Base-by-base conservation (phyloP, 2,797 vertebrate species). In the Pyrocephalus nanus region DNA sequence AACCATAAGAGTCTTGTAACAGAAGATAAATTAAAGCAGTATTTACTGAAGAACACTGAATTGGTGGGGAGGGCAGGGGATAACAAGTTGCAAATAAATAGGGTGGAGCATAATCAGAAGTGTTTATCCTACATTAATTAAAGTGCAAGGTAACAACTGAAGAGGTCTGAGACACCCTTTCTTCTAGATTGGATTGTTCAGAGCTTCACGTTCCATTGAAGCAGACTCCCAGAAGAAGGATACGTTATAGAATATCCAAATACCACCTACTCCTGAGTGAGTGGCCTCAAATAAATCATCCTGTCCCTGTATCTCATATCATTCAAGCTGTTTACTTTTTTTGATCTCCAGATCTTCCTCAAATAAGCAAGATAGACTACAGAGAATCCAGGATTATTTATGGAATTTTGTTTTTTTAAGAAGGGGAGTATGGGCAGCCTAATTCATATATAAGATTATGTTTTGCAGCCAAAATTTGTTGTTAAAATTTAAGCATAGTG, bases 101-200 rank as follows among this genome's bases (percentile, higher is more conserved):
- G 23, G 21, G 38, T 77, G 53, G 27, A 77, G 57, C 45, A 32
- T 25, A 71, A 65, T 42, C 13, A 65, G 54, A 51, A 61, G 9
- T 65, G 69, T 74, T 90, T 86, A 27, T 83, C 50, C 38, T 88
- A 8, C 54, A 92, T 51, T 91, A 45, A 91, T 81, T 95, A 51
- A 2, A 4, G 20, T 2, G 9, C 15, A 48, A 23, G 42, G 10
- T 70, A 61, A 72, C 66, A 78, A 47, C 75, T 66, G 48, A 48
- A 75, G 80, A 80, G 60, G 58, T 83, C 77, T 76, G 81, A 84
- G 70, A 60, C 58, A 53, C 30, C 23, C 61, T 88, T 95, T 95
- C 3, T 47, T 90, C 34, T 51, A 64, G 62, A 72, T 90, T 86
- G 54, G 50, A 30, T 78, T 76, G 55, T 47, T 78, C 42, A n/a